These are phyloP conservation scores for Centrocercus urophasianus DNA, from an alignment of 2,113 vertebrate species.

Conservation along the genomic window DNA sequence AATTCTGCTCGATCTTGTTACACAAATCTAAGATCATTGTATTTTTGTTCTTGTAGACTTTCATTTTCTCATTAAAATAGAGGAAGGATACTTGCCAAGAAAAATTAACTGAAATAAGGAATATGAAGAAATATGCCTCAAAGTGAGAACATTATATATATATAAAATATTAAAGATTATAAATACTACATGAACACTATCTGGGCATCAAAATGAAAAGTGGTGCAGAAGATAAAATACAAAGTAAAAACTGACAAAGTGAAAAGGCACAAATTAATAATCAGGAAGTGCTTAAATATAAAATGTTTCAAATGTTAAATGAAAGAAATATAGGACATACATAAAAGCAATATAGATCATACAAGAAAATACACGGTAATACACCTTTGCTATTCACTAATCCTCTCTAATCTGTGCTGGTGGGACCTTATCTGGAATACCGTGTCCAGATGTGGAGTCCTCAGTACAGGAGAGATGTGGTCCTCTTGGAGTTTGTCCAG, in stretches of 20 bases:
- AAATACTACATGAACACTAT: background rate
- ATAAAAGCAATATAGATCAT: background rate
- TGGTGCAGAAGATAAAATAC: background rate
- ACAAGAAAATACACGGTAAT: too few species aligned
- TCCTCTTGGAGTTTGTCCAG: too few species aligned
- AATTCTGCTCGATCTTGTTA: background rate
- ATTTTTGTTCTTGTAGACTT: background rate
- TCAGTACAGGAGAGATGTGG: too few species aligned
- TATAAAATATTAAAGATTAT: too few species aligned
- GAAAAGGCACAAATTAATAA: background rate
- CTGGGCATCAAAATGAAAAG: background rate
- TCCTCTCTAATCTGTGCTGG: too few species aligned
- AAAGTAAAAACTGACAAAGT: background rate
- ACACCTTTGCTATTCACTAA: too few species aligned
- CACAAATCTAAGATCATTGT: background rate
- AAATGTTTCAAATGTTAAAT: background rate
- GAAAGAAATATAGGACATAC: background rate
- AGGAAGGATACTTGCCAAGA: background rate
- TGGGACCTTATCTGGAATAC: too few species aligned
- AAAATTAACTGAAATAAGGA: background rate
- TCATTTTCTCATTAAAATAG: background rate
- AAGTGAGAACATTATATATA: background rate
- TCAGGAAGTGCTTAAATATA: background rate
- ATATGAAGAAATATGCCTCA: background rate
- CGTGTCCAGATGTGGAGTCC: too few species aligned